Evolutionary conservation across 2,888 invertebrate species (phyloP).

Genomic region (Cephalotes varians): DNA sequence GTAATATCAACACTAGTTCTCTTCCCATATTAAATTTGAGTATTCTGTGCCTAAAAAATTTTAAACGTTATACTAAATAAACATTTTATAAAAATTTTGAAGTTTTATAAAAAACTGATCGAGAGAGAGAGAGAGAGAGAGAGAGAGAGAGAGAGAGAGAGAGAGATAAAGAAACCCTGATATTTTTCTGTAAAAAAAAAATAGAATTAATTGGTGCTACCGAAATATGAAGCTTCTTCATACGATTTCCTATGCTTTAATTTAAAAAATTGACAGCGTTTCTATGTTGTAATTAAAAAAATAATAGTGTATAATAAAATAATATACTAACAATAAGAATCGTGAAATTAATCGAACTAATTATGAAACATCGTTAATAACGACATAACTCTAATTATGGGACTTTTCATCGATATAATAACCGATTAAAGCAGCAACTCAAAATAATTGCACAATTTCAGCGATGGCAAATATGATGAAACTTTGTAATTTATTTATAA

Average conservation of each 20-base stretch:
- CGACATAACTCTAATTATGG: no score
- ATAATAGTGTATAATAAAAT: neutral
- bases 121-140: no score
- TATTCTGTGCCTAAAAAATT: neutral
- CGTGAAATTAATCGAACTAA: no score
- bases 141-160: no score
- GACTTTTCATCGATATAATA: no score
- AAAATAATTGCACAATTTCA: no score
- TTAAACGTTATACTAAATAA: neutral
- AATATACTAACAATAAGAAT: neutral
- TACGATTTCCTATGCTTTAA: conserved; percentile 8
- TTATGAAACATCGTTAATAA: no score
- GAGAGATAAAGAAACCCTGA: conserved; percentile 10
- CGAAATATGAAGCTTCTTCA: conserved; percentile 3
- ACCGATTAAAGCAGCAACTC: no score
- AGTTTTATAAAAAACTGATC: neutral
- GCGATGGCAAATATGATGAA: no score
- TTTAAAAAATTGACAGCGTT: neutral
- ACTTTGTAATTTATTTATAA: neutral
- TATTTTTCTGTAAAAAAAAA: neutral
- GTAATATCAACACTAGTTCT: conserved; percentile 1
- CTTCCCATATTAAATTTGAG: conserved; percentile 13
- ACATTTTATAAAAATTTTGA: neutral
- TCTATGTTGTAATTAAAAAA: neutral
- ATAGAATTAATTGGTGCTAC: conserved; percentile 12